A percentile compares a stretch with the other conserved stretches of the same genome.
phyloP scores from a whole-genome alignment of 2,797 vertebrate species.

The Pelochelys cantorii region DNA sequence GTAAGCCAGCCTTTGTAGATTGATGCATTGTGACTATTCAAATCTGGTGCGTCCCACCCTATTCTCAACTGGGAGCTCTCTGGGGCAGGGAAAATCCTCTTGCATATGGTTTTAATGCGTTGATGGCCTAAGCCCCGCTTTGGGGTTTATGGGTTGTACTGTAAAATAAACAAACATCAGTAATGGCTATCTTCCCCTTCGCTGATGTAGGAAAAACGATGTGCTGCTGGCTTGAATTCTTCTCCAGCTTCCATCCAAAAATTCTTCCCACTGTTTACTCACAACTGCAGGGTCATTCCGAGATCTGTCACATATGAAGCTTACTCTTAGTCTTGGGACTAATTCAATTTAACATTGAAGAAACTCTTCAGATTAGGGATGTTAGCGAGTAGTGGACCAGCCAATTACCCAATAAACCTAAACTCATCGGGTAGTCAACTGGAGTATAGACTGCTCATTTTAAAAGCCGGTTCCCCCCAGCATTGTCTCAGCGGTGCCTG shows the following conservation, averaged over 20 bases:
- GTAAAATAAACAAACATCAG: neutral
- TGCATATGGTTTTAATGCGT: neutral
- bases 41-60: neutral
- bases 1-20: neutral
- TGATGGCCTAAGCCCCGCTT: too few species aligned
- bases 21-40: neutral
- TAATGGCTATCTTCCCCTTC: neutral
- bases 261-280: neutral
- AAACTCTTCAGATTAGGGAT: neutral
- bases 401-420: too few species aligned
- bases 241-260: neutral
- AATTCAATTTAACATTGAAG: neutral
- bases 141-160: neutral
- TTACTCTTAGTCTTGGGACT: neutral
- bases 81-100: neutral
- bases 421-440: too few species aligned
- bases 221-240: neutral
- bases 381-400: too few species aligned
- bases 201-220: neutral
- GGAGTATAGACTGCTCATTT: too few species aligned
- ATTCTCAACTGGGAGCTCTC: neutral
- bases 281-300: neutral
- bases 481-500: too few species aligned
- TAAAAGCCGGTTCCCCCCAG: too few species aligned
- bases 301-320: neutral